These are phyloP conservation scores for Drosophila setifemur DNA, from an alignment of 1,140 invertebrate genomes.

Conservation along the genomic window DNA sequence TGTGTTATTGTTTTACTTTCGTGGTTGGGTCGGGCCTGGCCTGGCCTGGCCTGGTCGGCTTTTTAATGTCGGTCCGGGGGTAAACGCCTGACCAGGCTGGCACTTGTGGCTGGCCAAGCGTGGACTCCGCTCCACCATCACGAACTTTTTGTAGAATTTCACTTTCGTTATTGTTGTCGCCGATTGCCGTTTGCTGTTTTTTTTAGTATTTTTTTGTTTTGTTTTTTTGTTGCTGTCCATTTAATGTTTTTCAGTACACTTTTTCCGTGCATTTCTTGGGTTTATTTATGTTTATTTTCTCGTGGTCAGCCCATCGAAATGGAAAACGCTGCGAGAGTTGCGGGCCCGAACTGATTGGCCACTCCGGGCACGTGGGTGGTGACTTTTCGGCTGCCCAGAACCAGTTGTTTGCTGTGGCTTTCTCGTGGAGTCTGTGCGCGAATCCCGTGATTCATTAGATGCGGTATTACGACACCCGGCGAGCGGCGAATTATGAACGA, in stretches of 20 bases:
- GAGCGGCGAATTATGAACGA: conserved; percentile 51
- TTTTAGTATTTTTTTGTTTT: conserved; percentile 21
- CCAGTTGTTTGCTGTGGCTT: conserved; percentile 28
- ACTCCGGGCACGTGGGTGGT: conserved; percentile 68
- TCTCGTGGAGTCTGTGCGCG: not conserved
- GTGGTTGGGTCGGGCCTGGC: conserved; percentile 46
- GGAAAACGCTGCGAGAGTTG: conserved; percentile 53
- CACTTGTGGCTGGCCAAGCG: conserved; percentile 68
- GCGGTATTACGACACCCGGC: conserved; percentile 56
- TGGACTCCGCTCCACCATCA: conserved; percentile 45
- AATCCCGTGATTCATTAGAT: conserved; percentile 45
- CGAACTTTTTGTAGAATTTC: conserved; percentile 77
- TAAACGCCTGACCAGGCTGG: conserved; percentile 44
- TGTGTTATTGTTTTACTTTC: conserved; percentile 43
- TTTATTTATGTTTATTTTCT: conserved; percentile 44
- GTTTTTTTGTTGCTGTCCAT: conserved; percentile 25
- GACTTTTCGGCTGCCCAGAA: conserved; percentile 35
- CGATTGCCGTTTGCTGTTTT: conserved; percentile 17
- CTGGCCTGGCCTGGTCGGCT: not conserved
- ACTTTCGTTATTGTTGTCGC: conserved; percentile 74
- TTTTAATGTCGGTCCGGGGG: conserved; percentile 28
- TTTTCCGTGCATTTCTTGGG: conserved; percentile 53
- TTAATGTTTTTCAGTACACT: conserved; percentile 55
- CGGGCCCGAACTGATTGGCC: conserved; percentile 13
- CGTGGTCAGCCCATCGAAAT: conserved; percentile 63